Evolutionary conservation across 2,888 invertebrate genomes (phyloP).

Genomic region (Labia minor): DNA sequence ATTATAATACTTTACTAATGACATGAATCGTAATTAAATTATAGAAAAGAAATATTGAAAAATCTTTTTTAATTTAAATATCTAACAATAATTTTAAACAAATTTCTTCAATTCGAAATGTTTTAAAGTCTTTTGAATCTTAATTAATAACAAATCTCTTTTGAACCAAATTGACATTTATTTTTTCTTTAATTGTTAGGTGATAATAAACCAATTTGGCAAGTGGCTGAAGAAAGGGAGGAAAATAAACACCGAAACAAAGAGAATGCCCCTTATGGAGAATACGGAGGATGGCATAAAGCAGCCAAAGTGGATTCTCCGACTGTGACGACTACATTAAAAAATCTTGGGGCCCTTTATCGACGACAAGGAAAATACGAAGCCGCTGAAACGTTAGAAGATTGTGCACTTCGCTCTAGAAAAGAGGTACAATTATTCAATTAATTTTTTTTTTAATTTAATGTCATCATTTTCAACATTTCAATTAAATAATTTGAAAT

Average conservation of each 20-base stretch:
- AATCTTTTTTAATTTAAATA: too few relatives aligned
- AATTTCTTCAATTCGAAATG: too few relatives aligned
- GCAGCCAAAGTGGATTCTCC: slow-evolving; percentile 96
- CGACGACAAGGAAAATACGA: slow-evolving; percentile 98
- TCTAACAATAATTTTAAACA: too few relatives aligned
- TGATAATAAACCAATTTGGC: slow-evolving; percentile 83
- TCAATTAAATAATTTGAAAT: too few relatives aligned
- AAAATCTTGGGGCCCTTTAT: slow-evolving; percentile 96
- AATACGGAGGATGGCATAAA: slow-evolving; percentile 90
- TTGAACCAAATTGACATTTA: too few relatives aligned
- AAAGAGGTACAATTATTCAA: slow-evolving; percentile 68
- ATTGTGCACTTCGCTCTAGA: slow-evolving; percentile 91
- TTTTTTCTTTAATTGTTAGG: slow-evolving; percentile 39
- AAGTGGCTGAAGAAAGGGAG: slow-evolving; percentile 94
- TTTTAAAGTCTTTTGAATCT: too few relatives aligned
- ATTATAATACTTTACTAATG: too few relatives aligned
- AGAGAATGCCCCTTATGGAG: slow-evolving; percentile 81
- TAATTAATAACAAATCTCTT: too few relatives aligned
- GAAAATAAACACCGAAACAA: slow-evolving; percentile 86
- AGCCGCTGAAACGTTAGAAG: slow-evolving; percentile 97
- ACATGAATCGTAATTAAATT: too few relatives aligned
- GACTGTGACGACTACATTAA: slow-evolving; percentile 93
- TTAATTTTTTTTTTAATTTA: background rate
- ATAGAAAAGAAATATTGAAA: too few relatives aligned
- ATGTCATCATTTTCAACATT: background rate